phyloP scores from a whole-genome alignment of 1,140 invertebrate species.

The Heliconius hermathena region DNA sequence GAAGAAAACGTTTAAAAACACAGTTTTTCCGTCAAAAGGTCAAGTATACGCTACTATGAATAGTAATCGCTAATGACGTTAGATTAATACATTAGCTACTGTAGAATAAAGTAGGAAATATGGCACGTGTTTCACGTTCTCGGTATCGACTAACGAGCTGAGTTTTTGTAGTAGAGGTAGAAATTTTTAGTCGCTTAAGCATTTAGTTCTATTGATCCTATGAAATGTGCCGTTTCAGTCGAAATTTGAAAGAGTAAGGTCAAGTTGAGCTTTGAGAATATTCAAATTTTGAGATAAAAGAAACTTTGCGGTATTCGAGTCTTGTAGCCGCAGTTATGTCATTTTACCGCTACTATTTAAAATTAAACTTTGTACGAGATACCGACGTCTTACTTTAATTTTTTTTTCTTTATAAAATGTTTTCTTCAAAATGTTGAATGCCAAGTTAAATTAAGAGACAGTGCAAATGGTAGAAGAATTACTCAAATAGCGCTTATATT shows the following conservation, averaged over 20 bases:
- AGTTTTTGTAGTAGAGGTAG: neutral
- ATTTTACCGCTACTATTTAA: conserved; percentile 8
- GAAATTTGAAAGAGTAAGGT: conserved; percentile 6
- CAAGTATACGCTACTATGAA: conserved; percentile 49
- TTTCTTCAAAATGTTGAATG: too few species aligned
- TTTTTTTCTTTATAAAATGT: neutral
- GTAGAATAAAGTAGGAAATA: neutral
- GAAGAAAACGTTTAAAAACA: conserved; percentile 51
- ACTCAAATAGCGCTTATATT: too few species aligned
- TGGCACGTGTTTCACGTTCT: neutral
- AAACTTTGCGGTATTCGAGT: neutral
- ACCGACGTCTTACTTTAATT: neutral
- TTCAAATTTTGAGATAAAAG: conserved; percentile 7
- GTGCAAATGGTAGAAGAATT: neutral
- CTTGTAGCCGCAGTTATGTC: conserved; percentile 3
- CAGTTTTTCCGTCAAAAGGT: conserved; percentile 59
- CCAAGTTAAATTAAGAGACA: neutral
- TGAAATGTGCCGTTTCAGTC: neutral
- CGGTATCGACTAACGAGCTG: neutral
- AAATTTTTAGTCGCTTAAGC: neutral
- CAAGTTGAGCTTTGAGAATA: conserved; percentile 12
- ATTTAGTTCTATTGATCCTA: conserved; percentile 6
- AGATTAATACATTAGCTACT: conserved; percentile 2
- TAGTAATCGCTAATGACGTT: conserved; percentile 33
- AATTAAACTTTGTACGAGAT: neutral